Evolutionary conservation across 2,888 invertebrate genomes (phyloP), one percentile per base, ranked within the genome.

Genomic region (Andrena marginata): DNA sequence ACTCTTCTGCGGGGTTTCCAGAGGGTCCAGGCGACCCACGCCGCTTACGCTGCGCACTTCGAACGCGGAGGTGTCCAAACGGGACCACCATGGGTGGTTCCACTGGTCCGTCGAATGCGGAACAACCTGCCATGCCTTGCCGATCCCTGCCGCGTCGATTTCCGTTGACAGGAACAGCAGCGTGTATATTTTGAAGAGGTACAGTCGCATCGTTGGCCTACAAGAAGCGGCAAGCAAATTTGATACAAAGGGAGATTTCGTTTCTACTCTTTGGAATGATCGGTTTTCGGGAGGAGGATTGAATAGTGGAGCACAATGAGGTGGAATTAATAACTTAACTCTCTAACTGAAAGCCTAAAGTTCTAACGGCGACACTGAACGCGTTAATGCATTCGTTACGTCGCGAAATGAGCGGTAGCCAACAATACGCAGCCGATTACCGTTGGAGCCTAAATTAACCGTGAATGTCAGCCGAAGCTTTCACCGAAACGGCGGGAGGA

Each of bases 81-180:
- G 90, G 1, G 91, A 87, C 89, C 91, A 91, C 3, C 88, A 87
- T 6, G 90, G 81, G 54, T 87, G 84, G 16, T 75, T 72, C n/a
- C 85, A 82, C 0, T 90, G 82, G 60, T 91, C 87, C 5, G 86
- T 59, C 16, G 84, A 70, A 35, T 90, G 87, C 1, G 87, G 88
- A 0, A 91, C 89, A 5, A 92, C 87, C 10, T 92, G 91, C 93
- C 93, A 93, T n/a, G 91, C 91, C 63, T 89, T 89, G 1, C 92
- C 91, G 10, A 91, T 67, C 23, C 91, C 93, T 16, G 77, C 84
- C n/a, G 91, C 89, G 10, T 68, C 71, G 26, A 77, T 77, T 10
- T 74, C 77, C 69, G 85, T 49, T 26, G 87, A 49, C 4, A 85
- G 68, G 13, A 88, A 77, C n/a, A 89, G n/a, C 26, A 88, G 5